These are phyloP conservation scores for Phania funesta DNA, from an alignment of 2,888 invertebrate genomes.

Conservation along the genomic window DNA sequence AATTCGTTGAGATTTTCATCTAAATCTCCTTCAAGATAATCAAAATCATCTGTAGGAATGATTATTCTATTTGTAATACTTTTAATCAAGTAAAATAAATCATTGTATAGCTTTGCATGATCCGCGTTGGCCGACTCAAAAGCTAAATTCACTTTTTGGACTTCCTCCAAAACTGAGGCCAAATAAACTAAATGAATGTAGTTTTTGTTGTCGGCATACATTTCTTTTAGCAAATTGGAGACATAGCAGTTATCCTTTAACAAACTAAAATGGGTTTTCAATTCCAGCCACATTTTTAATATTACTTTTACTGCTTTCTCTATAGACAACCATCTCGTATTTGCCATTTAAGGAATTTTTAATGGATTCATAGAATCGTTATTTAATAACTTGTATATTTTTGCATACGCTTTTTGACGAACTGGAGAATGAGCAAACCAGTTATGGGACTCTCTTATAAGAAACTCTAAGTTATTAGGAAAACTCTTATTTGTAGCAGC, in stretches of 20 bases:
- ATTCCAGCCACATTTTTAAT: no score
- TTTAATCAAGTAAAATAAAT: no score
- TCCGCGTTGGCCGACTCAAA: no score
- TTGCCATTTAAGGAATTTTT: neutral
- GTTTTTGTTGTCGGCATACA: no score
- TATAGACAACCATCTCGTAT: constrained; percentile 1
- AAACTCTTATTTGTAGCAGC: neutral
- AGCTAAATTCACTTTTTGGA: no score
- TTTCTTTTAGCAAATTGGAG: neutral
- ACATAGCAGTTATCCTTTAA: neutral
- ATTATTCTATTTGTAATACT: no score
- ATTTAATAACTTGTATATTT: neutral
- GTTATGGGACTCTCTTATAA: constrained; percentile 2
- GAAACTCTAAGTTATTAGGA: neutral
- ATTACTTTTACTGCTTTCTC: constrained; percentile 14
- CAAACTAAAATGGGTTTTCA: constrained; percentile 1
- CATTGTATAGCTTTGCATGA: no score
- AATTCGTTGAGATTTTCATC: neutral
- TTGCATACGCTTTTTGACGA: neutral
- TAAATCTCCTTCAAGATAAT: neutral
- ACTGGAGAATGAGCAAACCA: constrained; percentile 1
- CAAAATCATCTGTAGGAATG: no score
- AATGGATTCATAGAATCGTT: neutral
- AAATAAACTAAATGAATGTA: no score
- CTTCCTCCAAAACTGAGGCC: no score